These are phyloP conservation scores for Diploscapter pachys DNA, from an alignment of 1,140 invertebrate genomes.

Conservation along the genomic window DNA sequence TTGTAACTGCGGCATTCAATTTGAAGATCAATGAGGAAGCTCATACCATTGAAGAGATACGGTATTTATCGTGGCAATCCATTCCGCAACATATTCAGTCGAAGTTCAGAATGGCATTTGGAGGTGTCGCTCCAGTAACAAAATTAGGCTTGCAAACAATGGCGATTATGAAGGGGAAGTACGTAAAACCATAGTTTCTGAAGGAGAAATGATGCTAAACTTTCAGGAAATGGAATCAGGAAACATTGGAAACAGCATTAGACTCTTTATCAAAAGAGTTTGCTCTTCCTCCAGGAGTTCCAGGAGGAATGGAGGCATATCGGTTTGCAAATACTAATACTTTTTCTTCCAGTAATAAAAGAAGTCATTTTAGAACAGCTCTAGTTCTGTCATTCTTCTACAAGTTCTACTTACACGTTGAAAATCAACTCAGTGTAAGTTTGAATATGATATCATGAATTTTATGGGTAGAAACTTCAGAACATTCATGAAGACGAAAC, in stretches of 20 bases:
- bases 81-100: slow-evolving; percentile 58
- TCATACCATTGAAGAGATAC: slow-evolving; percentile 48
- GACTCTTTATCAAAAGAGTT: slow-evolving; percentile 73
- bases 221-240: slow-evolving; percentile 71
- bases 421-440: slow-evolving; percentile 41
- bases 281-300: slow-evolving; percentile 72
- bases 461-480: no score
- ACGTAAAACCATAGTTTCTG: background rate
- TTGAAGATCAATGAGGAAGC: slow-evolving; percentile 61
- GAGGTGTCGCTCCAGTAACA: slow-evolving; percentile 86
- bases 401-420: slow-evolving; percentile 77
- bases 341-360: no score
- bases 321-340: slow-evolving; percentile 61
- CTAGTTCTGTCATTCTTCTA: slow-evolving; percentile 80
- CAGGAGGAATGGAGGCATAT: slow-evolving; percentile 85
- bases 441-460: background rate
- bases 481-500: slow-evolving; percentile 61
- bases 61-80: background rate
- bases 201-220: slow-evolving; percentile 11
- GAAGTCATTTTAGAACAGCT: slow-evolving; percentile 58
- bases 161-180: slow-evolving; percentile 68
- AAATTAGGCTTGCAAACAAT: slow-evolving; percentile 73
- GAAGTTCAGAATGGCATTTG: slow-evolving; percentile 73
- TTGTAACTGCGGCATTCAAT: slow-evolving; percentile 81
- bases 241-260: slow-evolving; percentile 69